Percentiles rank a stretch among this genome's conserved stretches.
Evolutionary conservation across 30 jellyfish, hydroid and myxozoan genomes (phyloP).

Genomic region (Aurelia aurita complex sp. Pacific): DNA sequence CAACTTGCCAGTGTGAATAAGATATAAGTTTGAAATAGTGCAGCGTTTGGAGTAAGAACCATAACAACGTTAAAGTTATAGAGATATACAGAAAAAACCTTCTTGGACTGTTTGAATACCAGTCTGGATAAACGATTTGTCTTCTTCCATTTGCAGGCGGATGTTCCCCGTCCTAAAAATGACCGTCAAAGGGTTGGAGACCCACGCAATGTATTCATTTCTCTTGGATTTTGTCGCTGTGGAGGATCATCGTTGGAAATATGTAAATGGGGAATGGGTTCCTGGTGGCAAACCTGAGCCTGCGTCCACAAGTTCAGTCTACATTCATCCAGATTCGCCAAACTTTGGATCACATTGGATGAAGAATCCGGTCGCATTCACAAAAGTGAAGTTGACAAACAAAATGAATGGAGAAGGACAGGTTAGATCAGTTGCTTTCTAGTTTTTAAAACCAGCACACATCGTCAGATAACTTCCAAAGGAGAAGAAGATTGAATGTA

Average conservation of each 20-base stretch:
- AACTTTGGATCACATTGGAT: slow-evolving; percentile 99
- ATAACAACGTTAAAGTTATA: too few species aligned
- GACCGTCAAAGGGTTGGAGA: slow-evolving; percentile 93
- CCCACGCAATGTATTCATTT: slow-evolving; percentile 96
- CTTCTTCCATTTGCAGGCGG: slow-evolving; percentile 72
- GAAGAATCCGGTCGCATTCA: slow-evolving; percentile 93
- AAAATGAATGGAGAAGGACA: slow-evolving; percentile 99
- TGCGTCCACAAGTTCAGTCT: slow-evolving; percentile 91
- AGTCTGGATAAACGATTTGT: too few species aligned
- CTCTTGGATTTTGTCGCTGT: slow-evolving; percentile 95
- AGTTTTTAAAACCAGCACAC: too few species aligned
- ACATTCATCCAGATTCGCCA: slow-evolving; percentile 99
- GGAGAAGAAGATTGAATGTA: too few species aligned
- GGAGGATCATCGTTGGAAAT: slow-evolving; percentile 99
- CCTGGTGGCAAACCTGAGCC: slow-evolving; percentile 99
- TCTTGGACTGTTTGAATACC: too few species aligned
- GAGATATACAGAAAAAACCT: too few species aligned
- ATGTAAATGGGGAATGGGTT: slow-evolving; percentile 99
- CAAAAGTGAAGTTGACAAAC: slow-evolving; percentile 94
- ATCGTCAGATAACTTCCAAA: too few species aligned
- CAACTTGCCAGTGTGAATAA: too few species aligned
- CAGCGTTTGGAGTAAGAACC: too few species aligned
- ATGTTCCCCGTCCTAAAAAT: slow-evolving; percentile 97
- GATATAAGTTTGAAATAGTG: too few species aligned
- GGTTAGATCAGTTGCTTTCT: slow-evolving; percentile 30